Conservation (phyloP, 2,797 vertebrate species). For the Enteromius fasciolatus region DNA sequence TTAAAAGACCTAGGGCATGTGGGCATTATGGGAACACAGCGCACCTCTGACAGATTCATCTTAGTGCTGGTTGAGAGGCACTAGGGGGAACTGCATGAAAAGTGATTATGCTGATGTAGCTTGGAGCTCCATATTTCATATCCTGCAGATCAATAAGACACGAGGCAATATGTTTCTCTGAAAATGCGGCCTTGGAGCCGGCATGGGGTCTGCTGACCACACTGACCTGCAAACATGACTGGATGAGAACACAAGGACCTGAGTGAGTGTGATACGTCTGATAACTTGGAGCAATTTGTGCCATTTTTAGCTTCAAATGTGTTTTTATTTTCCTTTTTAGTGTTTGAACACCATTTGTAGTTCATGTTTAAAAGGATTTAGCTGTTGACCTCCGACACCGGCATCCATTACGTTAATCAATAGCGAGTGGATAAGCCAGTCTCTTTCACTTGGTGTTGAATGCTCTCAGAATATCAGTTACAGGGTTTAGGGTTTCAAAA, state of each 20-base stretch:
- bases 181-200: slow-evolving; percentile 47
- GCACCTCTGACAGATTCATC: slow-evolving; percentile 44
- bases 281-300: slow-evolving; percentile 6
- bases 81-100: slow-evolving; percentile 50
- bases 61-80: slow-evolving; percentile 48
- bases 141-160: slow-evolving; percentile 53
- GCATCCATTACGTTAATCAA: slow-evolving; percentile 43
- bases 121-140: slow-evolving; percentile 49
- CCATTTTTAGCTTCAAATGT: slow-evolving; percentile 5
- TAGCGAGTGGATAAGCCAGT: slow-evolving; percentile 39
- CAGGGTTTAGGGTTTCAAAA: slow-evolving; percentile 46
- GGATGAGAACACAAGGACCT: slow-evolving; percentile 8
- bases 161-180: slow-evolving; percentile 49
- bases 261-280: slow-evolving; percentile 2
- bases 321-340: neutral
- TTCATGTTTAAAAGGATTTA: slow-evolving; percentile 46
- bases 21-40: slow-evolving; percentile 13
- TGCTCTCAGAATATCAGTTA: slow-evolving; percentile 44
- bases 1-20: neutral
- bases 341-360: slow-evolving; percentile 18
- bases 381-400: slow-evolving; percentile 37
- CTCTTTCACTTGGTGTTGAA: slow-evolving; percentile 39
- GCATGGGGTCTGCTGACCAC: slow-evolving; percentile 3
- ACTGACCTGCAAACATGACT: slow-evolving; percentile 3
- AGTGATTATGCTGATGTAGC: slow-evolving; percentile 48